These are phyloP conservation scores for Xiphophorus birchmanni DNA, from an alignment of 2,797 vertebrate species.

Conservation along the genomic window DNA sequence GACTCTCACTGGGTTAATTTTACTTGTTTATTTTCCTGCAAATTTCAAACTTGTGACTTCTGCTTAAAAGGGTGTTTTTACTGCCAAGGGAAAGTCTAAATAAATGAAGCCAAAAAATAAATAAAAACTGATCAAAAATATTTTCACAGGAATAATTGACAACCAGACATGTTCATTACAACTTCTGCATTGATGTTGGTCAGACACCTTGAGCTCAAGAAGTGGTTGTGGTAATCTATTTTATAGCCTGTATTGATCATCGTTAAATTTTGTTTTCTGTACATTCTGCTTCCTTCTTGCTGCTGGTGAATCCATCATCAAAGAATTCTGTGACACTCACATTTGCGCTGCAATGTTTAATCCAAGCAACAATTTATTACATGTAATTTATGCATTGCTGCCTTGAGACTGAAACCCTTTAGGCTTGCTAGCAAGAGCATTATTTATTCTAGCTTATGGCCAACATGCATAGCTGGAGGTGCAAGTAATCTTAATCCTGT, in stretches of 20 bases:
- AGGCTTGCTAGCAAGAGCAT: neutral
- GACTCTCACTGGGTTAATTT: neutral
- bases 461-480: neutral
- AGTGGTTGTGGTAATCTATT: neutral
- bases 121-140: neutral
- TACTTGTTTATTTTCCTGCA: neutral
- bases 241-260: neutral
- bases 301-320: neutral
- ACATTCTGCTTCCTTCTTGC: neutral
- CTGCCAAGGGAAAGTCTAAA: neutral
- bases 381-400: too few species aligned
- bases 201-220: neutral
- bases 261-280: neutral
- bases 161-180: neutral
- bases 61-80: neutral
- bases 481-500: neutral
- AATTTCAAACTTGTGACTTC: neutral
- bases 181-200: constrained; percentile 1
- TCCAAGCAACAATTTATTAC: neutral
- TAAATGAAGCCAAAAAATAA: neutral
- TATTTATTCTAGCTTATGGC: neutral
- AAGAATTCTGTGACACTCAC: too few species aligned
- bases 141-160: neutral
- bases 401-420: neutral
- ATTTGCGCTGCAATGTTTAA: neutral